A percentile compares a stretch with the other conserved stretches of the same genome.
phyloP scores from a whole-genome alignment of 2,797 vertebrate genomes.

The Rhinoraja longicauda region DNA sequence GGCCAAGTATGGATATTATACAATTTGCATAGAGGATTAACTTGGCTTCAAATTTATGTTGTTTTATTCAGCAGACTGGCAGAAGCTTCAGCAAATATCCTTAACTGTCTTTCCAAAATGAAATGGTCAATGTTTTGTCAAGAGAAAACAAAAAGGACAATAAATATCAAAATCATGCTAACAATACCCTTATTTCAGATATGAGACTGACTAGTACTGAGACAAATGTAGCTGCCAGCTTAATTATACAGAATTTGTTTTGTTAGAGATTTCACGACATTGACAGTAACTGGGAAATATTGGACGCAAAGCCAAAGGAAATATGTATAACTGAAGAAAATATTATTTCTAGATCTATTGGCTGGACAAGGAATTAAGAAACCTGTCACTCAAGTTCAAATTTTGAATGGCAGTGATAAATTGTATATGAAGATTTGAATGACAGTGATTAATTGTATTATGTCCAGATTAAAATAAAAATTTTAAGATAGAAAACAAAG shows the following conservation, averaged over 20 bases:
- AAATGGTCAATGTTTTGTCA: background rate
- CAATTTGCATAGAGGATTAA: background rate
- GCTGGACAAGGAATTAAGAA: background rate
- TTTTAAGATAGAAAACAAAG: background rate
- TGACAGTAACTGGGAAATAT: conserved; percentile 2
- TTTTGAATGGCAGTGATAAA: conserved; percentile 13
- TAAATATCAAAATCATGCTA: background rate
- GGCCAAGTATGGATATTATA: background rate
- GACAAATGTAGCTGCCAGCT: background rate
- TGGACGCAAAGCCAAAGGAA: conserved; percentile 30
- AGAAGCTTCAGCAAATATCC: background rate
- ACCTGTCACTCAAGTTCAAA: background rate
- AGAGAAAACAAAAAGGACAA: background rate
- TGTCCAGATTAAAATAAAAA: background rate
- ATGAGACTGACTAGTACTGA: background rate
- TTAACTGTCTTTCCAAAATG: background rate
- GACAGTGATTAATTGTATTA: too few relatives aligned
- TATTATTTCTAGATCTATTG: conserved; percentile 8
- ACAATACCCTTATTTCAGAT: background rate
- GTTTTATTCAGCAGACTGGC: background rate
- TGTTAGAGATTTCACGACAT: background rate
- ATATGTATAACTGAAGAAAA: background rate
- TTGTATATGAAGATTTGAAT: too few relatives aligned
- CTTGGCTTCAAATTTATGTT: background rate
- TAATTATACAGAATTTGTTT: background rate